Evolutionary conservation across 2,797 vertebrate genomes (phyloP).

Genomic region (Cebuella pygmaea): DNA sequence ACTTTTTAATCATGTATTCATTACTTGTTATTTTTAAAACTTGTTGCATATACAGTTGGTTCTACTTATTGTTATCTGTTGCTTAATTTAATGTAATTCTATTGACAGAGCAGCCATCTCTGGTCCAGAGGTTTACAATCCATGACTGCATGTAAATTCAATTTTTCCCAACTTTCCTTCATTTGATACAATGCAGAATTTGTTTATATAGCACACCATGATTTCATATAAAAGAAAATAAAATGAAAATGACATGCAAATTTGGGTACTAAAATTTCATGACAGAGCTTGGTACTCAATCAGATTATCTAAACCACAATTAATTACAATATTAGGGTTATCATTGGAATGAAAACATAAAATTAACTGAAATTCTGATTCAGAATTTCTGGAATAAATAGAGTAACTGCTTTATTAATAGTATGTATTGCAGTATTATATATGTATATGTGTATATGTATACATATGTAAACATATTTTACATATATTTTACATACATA

Average conservation of each 20-base stretch:
- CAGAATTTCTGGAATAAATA: neutral
- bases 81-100: slow-evolving; percentile 15
- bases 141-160: neutral
- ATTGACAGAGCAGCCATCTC: neutral
- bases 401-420: neutral
- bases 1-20: neutral
- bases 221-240: neutral
- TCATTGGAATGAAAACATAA: slow-evolving; percentile 9
- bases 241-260: neutral
- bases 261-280: neutral
- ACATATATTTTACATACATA: neutral
- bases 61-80: neutral
- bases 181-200: neutral
- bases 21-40: neutral
- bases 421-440: neutral
- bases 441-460: neutral
- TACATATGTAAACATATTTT: neutral
- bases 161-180: neutral
- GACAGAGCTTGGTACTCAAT: neutral
- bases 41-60: neutral
- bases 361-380: slow-evolving; percentile 23
- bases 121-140: neutral
- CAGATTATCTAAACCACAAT: slow-evolving; percentile 1
- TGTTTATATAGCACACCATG: neutral
- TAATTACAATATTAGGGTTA: slow-evolving; percentile 30